phyloP scores from a whole-genome alignment of 2,113 vertebrate genomes.

The Puffinus mauretanicus region DNA sequence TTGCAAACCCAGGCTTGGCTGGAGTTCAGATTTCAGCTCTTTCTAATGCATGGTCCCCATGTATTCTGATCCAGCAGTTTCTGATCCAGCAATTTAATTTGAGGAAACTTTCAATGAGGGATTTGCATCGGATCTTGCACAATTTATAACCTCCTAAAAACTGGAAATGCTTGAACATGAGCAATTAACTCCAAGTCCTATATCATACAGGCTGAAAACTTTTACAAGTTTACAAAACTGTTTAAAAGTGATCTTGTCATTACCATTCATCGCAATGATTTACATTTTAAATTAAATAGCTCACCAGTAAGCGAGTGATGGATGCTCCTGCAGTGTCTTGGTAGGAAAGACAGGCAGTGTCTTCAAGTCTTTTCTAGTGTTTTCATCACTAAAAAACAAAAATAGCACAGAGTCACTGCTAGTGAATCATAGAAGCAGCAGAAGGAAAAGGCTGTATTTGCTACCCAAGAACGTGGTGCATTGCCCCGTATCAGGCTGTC shows the following conservation, averaged over 20 bases:
- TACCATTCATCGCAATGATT: background rate
- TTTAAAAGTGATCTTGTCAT: background rate
- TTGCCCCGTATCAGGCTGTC: background rate
- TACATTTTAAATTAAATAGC: constrained; percentile 7
- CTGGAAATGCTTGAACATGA: background rate
- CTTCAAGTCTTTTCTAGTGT: constrained; percentile 86
- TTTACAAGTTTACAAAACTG: background rate
- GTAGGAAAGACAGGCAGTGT: constrained; percentile 89
- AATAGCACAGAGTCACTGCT: background rate
- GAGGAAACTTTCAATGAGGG: background rate
- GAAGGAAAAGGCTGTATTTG: background rate
- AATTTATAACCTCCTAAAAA: background rate
- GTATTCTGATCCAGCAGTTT: background rate
- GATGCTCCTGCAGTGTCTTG: constrained; percentile 91
- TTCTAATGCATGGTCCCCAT: background rate
- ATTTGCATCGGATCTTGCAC: background rate
- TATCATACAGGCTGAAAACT: background rate
- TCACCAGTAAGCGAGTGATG: constrained; percentile 94
- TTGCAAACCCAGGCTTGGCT: background rate
- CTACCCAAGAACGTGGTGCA: background rate
- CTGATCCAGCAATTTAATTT: background rate
- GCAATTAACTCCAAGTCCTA: background rate
- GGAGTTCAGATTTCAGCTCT: background rate
- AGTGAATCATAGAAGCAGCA: background rate
- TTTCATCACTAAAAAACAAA: constrained; percentile 80